Percentiles rank a stretch among this genome's conserved stretches.
These are phyloP conservation scores for Terebella lapidaria DNA, from an alignment of 2,888 invertebrate species.

Conservation along the genomic window DNA sequence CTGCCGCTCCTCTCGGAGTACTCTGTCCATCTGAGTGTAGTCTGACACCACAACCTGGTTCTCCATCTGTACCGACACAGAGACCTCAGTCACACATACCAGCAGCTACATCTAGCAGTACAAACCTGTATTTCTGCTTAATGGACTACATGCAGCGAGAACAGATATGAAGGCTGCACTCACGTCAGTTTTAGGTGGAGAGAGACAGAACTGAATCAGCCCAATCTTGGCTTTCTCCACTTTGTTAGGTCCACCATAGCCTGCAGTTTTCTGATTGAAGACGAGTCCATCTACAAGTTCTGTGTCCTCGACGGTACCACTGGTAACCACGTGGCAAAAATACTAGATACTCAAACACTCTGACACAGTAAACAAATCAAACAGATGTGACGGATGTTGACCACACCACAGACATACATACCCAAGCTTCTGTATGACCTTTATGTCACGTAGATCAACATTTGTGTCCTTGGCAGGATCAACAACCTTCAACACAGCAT, in stretches of 20 bases:
- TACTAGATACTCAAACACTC: too few species aligned
- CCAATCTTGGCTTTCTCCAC: constrained; percentile 98
- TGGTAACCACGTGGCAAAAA: too few species aligned
- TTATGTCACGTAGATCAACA: constrained; percentile 88
- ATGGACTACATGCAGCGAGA: too few species aligned
- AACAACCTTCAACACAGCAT: constrained; percentile 85
- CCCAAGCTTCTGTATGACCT: constrained; percentile 93
- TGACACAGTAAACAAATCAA: too few species aligned
- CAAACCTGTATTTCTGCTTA: too few species aligned
- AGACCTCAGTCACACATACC: not conserved
- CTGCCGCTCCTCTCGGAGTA: constrained; percentile 91
- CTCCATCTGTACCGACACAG: constrained; percentile 50
- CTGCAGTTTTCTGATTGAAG: constrained; percentile 81
- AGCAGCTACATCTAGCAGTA: not conserved
- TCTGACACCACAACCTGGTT: constrained; percentile 77
- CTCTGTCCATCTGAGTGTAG: constrained; percentile 99
- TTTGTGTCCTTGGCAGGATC: constrained; percentile 65
- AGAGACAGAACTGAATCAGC: constrained; percentile 98
- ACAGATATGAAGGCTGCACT: too few species aligned
- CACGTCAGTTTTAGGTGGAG: constrained; percentile 94
- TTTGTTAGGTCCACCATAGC: constrained; percentile 81
- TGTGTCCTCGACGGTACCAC: constrained; percentile 94
- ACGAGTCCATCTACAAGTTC: constrained; percentile 93
- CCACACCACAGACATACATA: constrained; percentile 66
- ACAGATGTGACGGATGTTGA: too few species aligned